phyloP scores from a whole-genome alignment of 2,797 vertebrate species.

The Liparis tanakae region DNA sequence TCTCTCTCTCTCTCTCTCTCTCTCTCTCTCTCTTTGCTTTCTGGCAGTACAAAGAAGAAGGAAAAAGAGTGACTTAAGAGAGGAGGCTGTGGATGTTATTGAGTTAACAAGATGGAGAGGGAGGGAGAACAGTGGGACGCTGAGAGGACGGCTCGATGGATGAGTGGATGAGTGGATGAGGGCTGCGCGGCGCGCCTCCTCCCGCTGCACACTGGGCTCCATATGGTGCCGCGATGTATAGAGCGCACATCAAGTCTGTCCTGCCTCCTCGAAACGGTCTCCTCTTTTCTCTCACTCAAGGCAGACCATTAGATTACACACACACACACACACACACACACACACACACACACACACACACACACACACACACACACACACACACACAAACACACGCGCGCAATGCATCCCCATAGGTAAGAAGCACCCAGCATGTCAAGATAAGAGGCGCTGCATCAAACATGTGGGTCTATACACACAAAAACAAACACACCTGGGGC shows the following conservation, averaged over 20 bases:
- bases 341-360: conserved; percentile 34
- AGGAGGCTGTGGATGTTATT: conserved; percentile 69
- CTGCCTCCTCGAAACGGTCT: conserved; percentile 48
- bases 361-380: conserved; percentile 23
- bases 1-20: background rate
- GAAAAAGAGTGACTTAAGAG: conserved; percentile 44
- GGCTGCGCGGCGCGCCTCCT: conserved; percentile 49
- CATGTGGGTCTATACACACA: conserved; percentile 33
- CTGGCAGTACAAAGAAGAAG: conserved; percentile 21
- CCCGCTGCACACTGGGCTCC: conserved; percentile 66
- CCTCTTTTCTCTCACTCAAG: conserved; percentile 48
- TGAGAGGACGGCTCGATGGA: conserved; percentile 54
- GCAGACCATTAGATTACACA: conserved; percentile 67
- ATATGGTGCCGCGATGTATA: conserved; percentile 76
- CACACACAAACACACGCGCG: background rate
- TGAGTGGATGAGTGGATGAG: conserved; percentile 56
- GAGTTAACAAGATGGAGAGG: conserved; percentile 73
- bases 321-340: conserved; percentile 35
- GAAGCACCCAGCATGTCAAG: conserved; percentile 56
- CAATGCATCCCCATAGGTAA: conserved; percentile 64
- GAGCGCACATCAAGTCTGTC: conserved; percentile 55
- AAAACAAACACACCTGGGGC: conserved; percentile 42
- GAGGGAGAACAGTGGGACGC: conserved; percentile 49
- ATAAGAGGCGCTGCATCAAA: conserved; percentile 57
- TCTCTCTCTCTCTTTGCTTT: conserved; percentile 13